Evolutionary conservation across 2,797 vertebrate genomes (phyloP).

Genomic region (Lateolabrax maculatus): DNA sequence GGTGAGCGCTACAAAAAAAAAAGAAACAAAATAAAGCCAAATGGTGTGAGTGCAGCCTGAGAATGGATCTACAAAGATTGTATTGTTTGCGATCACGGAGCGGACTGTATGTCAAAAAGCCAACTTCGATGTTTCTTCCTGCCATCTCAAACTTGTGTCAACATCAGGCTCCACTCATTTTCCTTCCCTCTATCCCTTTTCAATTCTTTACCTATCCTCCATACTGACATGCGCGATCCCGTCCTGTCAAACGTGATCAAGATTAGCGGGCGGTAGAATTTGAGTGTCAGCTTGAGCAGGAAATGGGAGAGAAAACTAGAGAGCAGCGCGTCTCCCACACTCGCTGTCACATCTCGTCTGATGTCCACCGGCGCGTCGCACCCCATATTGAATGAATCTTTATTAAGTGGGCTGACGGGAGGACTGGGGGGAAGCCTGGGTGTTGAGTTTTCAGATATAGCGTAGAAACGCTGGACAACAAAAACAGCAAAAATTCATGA

Average conservation of each 20-base stretch:
- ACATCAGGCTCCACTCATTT: slow-evolving; percentile 66
- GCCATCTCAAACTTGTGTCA: slow-evolving; percentile 70
- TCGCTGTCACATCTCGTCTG: slow-evolving; percentile 79
- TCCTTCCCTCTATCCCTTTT: slow-evolving; percentile 43
- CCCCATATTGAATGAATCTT: slow-evolving; percentile 76
- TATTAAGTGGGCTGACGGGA: slow-evolving; percentile 62
- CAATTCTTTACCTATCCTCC: slow-evolving; percentile 72
- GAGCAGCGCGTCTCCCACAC: slow-evolving; percentile 65
- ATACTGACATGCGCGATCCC: slow-evolving; percentile 67
- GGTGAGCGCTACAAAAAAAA: background rate
- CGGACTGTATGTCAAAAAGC: slow-evolving; percentile 69
- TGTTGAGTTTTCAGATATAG: slow-evolving; percentile 44
- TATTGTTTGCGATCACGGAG: slow-evolving; percentile 25
- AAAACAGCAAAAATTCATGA: slow-evolving; percentile 17
- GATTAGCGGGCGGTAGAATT: slow-evolving; percentile 63
- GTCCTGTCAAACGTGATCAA: slow-evolving; percentile 81
- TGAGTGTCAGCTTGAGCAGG: slow-evolving; percentile 75
- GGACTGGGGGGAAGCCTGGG: slow-evolving; percentile 17
- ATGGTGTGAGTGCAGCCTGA: background rate
- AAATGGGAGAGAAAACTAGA: slow-evolving; percentile 73
- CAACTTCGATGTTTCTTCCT: slow-evolving; percentile 58
- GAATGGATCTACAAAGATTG: background rate
- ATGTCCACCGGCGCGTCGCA: slow-evolving; percentile 56
- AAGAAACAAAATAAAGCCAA: background rate
- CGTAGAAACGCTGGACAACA: slow-evolving; percentile 25